phyloP scores from a whole-genome alignment of 2,113 vertebrate species.

The Entomyzon cyanotis region DNA sequence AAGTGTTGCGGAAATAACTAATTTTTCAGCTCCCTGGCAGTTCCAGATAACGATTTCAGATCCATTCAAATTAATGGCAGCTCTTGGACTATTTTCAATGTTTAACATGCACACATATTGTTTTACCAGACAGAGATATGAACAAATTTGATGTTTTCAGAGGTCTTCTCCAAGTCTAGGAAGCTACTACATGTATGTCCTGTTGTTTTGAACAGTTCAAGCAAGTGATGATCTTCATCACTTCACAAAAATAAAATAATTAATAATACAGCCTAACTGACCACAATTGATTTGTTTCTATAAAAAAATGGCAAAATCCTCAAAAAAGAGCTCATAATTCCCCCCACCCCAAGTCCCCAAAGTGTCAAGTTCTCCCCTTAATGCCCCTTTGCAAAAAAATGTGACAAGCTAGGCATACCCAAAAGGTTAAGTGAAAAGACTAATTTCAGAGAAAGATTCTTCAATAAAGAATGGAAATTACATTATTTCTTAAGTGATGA shows the following conservation, averaged over 20 bases:
- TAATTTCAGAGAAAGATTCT: neutral
- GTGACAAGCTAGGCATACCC: neutral
- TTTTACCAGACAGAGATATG: constrained; percentile 45
- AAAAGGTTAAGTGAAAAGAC: neutral
- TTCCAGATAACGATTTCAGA: constrained; percentile 35
- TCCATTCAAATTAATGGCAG: constrained; percentile 49
- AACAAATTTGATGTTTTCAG: constrained; percentile 24
- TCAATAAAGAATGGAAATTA: neutral
- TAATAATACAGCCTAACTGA: neutral
- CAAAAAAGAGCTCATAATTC: neutral
- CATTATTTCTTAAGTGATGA: neutral
- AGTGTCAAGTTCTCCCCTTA: neutral
- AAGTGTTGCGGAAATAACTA: neutral
- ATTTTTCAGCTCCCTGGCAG: constrained; percentile 21
- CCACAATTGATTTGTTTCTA: neutral
- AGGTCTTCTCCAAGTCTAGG: constrained; percentile 43
- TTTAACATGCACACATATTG: constrained; percentile 50
- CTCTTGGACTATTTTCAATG: constrained; percentile 56
- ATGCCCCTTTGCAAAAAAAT: neutral
- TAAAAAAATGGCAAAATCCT: neutral
- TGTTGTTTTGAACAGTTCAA: neutral
- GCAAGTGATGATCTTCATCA: neutral
- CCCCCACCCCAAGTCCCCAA: neutral
- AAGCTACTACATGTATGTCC: neutral
- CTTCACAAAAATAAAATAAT: neutral